phyloP scores from a whole-genome alignment of 1,140 invertebrate genomes.

The Nixonia krombeini region DNA sequence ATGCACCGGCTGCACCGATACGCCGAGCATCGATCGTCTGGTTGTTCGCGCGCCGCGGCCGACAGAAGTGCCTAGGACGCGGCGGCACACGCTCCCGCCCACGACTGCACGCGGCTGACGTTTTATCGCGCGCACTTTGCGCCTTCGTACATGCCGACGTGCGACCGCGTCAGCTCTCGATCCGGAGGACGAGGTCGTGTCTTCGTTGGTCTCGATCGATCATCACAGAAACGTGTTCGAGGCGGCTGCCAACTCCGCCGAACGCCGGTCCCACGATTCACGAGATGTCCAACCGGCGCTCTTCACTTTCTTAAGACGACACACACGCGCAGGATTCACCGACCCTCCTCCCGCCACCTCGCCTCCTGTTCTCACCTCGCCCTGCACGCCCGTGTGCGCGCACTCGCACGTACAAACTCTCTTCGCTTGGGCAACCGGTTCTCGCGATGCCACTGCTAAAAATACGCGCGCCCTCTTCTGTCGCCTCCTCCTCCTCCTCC shows the following conservation, averaged over 20 bases:
- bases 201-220: too few species aligned
- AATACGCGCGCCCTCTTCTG: slow-evolving; percentile 45
- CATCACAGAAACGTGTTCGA: slow-evolving; percentile 16
- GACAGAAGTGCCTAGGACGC: background rate
- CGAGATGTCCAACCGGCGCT: background rate
- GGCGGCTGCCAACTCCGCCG: too few species aligned
- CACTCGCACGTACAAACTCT: slow-evolving; percentile 35
- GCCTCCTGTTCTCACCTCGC: too few species aligned
- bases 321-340: background rate
- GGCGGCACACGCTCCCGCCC: too few species aligned
- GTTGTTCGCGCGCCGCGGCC: background rate
- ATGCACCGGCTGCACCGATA: slow-evolving; percentile 10
- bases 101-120: too few species aligned
- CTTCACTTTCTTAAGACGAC: background rate
- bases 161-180: too few species aligned
- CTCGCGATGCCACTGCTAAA: slow-evolving; percentile 51
- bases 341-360: too few species aligned
- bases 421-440: slow-evolving; percentile 56
- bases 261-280: too few species aligned
- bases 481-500: slow-evolving; percentile 29
- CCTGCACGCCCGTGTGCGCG: slow-evolving; percentile 36
- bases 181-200: too few species aligned
- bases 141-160: background rate
- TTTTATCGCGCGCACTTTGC: background rate
- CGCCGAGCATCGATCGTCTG: slow-evolving; percentile 23